Evolutionary conservation across 1,140 invertebrate species (phyloP).

Genomic region (Tyrophagus putrescentiae): DNA sequence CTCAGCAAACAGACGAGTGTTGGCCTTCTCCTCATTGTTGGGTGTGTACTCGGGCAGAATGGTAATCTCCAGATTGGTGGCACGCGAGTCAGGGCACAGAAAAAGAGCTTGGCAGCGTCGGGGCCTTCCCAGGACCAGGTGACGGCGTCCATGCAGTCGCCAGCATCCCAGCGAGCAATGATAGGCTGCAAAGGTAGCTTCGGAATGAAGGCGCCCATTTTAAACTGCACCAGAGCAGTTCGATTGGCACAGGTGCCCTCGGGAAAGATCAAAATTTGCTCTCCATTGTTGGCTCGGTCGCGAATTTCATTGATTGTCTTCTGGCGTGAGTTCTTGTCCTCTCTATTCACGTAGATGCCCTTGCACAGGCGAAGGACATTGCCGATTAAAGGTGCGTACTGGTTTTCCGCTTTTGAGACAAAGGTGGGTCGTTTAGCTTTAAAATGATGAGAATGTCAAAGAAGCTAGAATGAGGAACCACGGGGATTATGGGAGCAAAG

Average conservation of each 20-base stretch:
- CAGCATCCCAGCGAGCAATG: neutral
- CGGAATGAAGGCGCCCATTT: constrained; percentile 22
- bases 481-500: neutral
- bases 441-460: neutral
- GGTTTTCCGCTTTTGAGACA: constrained; percentile 3
- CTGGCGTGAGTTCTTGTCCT: constrained; percentile 5
- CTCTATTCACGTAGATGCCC: constrained; percentile 15
- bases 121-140: constrained; percentile 23
- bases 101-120: neutral
- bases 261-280: constrained; percentile 21
- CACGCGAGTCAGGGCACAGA: neutral
- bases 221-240: constrained; percentile 12
- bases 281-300: neutral
- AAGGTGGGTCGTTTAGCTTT: neutral
- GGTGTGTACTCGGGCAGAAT: constrained; percentile 2
- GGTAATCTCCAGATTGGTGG: constrained; percentile 10
- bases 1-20: constrained; percentile 12
- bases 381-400: neutral
- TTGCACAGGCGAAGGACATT: constrained; percentile 4
- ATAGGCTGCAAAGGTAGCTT: constrained; percentile 20
- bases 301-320: constrained; percentile 5
- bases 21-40: constrained; percentile 2
- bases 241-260: constrained; percentile 23
- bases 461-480: constrained; percentile 10
- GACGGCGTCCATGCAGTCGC: neutral